These are phyloP conservation scores for Bombus consobrinus DNA, from an alignment of 1,140 invertebrate species.

Conservation along the genomic window DNA sequence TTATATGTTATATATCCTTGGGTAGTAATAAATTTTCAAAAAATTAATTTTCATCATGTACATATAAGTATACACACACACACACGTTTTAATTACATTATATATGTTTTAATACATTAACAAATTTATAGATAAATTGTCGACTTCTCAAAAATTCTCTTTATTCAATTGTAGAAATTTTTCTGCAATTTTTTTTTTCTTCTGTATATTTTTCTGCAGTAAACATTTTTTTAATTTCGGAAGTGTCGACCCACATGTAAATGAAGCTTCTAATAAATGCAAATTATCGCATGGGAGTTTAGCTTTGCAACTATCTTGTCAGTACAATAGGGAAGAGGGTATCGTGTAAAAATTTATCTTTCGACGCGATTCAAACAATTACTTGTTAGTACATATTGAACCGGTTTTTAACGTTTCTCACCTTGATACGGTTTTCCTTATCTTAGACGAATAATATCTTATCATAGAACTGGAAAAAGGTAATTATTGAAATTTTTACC, in stretches of 20 bases:
- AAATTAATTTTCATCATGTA: no score
- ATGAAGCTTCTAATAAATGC: slow-evolving; percentile 35
- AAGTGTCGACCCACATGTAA: slow-evolving; percentile 12
- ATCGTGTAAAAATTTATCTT: slow-evolving; percentile 35
- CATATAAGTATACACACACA: no score
- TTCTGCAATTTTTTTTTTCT: no score
- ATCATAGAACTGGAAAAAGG: not conserved
- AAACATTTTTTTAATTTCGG: not conserved
- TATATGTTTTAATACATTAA: not conserved
- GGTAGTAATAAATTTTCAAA: not conserved
- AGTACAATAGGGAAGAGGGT: slow-evolving; percentile 8
- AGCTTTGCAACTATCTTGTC: slow-evolving; percentile 17
- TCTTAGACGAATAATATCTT: slow-evolving; percentile 1
- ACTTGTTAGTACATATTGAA: slow-evolving; percentile 2
- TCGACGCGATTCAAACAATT: slow-evolving; percentile 18
- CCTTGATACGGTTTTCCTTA: slow-evolving; percentile 29
- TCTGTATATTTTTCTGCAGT: no score
- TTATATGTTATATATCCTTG: not conserved
- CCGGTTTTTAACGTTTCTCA: slow-evolving; percentile 28
- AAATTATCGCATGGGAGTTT: slow-evolving; percentile 1
- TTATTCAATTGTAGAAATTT: not conserved
- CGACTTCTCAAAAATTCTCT: not conserved
- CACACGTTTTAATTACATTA: no score
- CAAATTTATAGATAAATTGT: no score
- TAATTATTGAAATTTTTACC: not conserved